These are phyloP conservation scores for Tridacna gigas DNA, from an alignment of 2,888 invertebrate genomes.

Conservation along the genomic window DNA sequence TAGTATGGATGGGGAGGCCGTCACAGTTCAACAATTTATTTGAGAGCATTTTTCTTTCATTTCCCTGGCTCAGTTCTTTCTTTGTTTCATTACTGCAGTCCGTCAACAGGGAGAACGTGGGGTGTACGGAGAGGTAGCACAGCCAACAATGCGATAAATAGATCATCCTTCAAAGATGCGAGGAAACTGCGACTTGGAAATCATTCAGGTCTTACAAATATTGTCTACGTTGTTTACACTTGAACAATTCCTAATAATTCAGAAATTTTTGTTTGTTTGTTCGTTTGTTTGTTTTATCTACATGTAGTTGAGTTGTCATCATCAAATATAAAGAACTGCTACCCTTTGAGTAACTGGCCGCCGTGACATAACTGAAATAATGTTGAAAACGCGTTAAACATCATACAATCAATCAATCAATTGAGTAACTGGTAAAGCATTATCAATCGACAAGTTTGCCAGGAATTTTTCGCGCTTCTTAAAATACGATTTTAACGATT, in stretches of 20 bases:
- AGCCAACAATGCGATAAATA: constrained; percentile 19
- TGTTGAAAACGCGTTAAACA: neutral
- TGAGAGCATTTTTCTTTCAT: too few species aligned
- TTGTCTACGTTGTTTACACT: too few species aligned
- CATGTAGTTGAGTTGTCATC: too few species aligned
- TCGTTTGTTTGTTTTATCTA: too few species aligned
- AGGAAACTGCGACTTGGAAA: constrained; percentile 53
- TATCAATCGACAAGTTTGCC: too few species aligned
- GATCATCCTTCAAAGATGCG: constrained; percentile 47
- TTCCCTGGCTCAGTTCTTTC: neutral
- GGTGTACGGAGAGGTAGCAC: constrained; percentile 35
- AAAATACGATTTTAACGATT: too few species aligned
- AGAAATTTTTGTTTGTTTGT: too few species aligned
- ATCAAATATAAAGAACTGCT: too few species aligned
- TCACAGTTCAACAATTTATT: too few species aligned
- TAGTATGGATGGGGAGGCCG: too few species aligned
- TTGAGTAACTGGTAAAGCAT: neutral
- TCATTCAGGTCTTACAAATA: constrained; percentile 21
- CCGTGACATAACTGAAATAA: neutral
- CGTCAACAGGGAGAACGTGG: constrained; percentile 42
- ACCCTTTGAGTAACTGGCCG: neutral
- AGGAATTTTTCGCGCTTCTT: too few species aligned
- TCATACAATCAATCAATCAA: neutral
- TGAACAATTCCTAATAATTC: too few species aligned
- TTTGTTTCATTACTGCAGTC: constrained; percentile 31